These are phyloP conservation scores for Botia kubotai DNA, from an alignment of 2,797 vertebrate species.

Conservation along the genomic window DNA sequence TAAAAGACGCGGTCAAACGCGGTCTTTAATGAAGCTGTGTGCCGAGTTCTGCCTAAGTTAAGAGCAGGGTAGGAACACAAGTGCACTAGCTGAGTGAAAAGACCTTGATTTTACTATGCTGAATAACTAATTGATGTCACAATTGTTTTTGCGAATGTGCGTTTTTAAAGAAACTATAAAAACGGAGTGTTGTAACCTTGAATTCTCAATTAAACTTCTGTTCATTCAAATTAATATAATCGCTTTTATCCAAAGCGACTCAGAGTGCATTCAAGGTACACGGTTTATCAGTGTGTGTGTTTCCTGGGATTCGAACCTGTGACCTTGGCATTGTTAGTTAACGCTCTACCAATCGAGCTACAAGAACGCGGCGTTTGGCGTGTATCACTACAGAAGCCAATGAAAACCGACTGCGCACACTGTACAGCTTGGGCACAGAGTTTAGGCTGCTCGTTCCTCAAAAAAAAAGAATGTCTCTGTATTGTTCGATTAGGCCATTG, in stretches of 20 bases:
- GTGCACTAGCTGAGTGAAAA: too few relatives aligned
- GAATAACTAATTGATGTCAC: too few relatives aligned
- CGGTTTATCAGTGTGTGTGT: not conserved
- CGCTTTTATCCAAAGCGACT: not conserved
- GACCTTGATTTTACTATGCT: too few relatives aligned
- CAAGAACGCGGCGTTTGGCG: not conserved
- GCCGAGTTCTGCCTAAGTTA: not conserved
- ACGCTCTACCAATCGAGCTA: not conserved
- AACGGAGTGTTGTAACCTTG: not conserved
- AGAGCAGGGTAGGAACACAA: not conserved
- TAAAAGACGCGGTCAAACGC: too few relatives aligned
- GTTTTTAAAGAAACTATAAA: not conserved
- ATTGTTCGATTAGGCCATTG: slow-evolving; percentile 77
- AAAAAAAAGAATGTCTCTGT: slow-evolving; percentile 70
- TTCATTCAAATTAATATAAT: not conserved
- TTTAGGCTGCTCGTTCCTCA: not conserved
- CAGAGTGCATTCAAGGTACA: not conserved
- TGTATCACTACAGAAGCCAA: not conserved
- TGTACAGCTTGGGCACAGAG: not conserved
- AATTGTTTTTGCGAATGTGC: not conserved
- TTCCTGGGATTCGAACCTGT: not conserved
- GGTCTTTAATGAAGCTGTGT: too few relatives aligned
- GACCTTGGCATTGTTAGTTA: not conserved
- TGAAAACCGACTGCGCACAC: not conserved
- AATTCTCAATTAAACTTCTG: not conserved